phyloP scores from a whole-genome alignment of 1,140 invertebrate genomes.

The Paracyclopina nana region DNA sequence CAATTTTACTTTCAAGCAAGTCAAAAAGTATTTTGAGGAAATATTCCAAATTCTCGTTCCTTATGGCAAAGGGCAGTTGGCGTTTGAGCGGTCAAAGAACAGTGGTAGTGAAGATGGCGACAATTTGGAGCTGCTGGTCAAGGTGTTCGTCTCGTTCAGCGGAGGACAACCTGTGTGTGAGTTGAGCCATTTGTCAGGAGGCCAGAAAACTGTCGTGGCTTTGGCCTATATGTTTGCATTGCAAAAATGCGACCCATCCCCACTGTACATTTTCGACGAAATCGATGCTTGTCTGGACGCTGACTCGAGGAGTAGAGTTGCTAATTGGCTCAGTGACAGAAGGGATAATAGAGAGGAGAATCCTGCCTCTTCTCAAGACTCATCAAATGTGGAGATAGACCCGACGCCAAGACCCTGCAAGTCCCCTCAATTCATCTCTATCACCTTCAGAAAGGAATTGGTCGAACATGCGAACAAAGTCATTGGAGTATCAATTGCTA shows the following conservation, averaged over 20 bases:
- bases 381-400: too few species aligned
- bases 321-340: too few species aligned
- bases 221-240: conserved; percentile 93
- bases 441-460: too few species aligned
- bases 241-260: conserved; percentile 96
- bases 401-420: too few species aligned
- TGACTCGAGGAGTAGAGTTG: neutral
- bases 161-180: neutral
- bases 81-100: neutral
- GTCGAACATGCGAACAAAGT: too few species aligned
- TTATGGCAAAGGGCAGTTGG: neutral
- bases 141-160: neutral
- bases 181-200: conserved; percentile 34
- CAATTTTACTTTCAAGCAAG: neutral
- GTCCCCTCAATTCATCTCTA: too few species aligned
- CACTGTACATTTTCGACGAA: conserved; percentile 97
- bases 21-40: neutral
- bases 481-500: too few species aligned
- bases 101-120: too few species aligned
- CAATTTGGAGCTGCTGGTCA: neutral
- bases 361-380: too few species aligned
- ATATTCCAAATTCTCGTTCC: neutral
- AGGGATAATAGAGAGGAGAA: too few species aligned
- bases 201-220: conserved; percentile 95
- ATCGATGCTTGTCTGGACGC: conserved; percentile 44